phyloP scores from a whole-genome alignment of 2,113 vertebrate genomes.

The Malurus elegans region DNA sequence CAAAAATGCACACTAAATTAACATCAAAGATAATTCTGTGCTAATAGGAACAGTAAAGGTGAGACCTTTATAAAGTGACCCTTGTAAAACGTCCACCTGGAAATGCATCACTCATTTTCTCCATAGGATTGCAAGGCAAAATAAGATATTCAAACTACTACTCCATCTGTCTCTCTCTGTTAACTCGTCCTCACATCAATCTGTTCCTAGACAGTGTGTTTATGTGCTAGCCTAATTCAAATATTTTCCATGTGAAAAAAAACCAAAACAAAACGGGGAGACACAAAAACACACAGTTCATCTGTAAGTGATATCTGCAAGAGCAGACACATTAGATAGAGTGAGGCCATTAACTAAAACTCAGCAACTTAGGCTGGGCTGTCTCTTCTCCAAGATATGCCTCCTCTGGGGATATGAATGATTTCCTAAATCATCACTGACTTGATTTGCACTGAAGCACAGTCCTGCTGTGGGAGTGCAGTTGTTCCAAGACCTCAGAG shows the following conservation, averaged over 20 bases:
- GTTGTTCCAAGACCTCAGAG: neutral
- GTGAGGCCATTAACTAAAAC: conserved; percentile 45
- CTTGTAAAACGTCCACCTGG: neutral
- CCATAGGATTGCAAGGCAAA: neutral
- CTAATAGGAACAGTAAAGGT: neutral
- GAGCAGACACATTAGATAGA: conserved; percentile 39
- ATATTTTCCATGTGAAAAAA: neutral
- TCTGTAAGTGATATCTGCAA: conserved; percentile 15
- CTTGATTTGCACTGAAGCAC: conserved; percentile 5
- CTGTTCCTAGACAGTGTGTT: conserved; percentile 27
- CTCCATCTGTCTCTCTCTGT: neutral
- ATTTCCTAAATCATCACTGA: conserved; percentile 24
- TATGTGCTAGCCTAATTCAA: conserved; percentile 4
- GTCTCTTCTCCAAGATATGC: conserved; percentile 1
- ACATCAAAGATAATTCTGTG: neutral
- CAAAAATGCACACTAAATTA: neutral
- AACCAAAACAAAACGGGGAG: neutral
- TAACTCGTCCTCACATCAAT: neutral
- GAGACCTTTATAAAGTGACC: neutral
- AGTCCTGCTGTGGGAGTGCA: neutral
- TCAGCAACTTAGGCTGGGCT: conserved; percentile 1
- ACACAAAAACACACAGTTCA: conserved; percentile 8
- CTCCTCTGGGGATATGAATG: neutral
- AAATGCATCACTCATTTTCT: neutral
- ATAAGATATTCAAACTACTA: neutral